phyloP scores from a whole-genome alignment of 2,888 invertebrate species.

The Oasisia sp. region DNA sequence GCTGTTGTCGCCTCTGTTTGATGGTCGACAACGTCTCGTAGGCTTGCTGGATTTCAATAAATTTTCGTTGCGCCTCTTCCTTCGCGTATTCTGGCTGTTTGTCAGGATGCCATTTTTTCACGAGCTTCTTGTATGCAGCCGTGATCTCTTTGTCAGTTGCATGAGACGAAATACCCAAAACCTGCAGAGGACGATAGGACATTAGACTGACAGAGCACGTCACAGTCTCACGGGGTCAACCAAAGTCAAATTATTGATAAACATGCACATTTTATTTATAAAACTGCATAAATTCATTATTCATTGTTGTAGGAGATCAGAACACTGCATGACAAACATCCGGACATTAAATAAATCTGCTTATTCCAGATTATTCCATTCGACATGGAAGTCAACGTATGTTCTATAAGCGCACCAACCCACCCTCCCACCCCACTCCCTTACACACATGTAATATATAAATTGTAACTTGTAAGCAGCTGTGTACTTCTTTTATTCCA shows the following conservation, averaged over 20 bases:
- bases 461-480: too few species aligned
- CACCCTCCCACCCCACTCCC: too few species aligned
- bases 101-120: slow-evolving; percentile 90
- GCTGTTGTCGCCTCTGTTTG: neutral
- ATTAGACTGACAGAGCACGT: neutral
- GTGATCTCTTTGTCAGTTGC: slow-evolving; percentile 89
- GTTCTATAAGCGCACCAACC: too few species aligned
- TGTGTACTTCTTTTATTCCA: too few species aligned
- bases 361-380: too few species aligned
- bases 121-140: slow-evolving; percentile 81
- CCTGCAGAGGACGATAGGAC: slow-evolving; percentile 65
- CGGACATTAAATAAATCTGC: too few species aligned
- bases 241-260: neutral
- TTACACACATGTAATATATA: too few species aligned
- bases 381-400: too few species aligned
- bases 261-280: neutral
- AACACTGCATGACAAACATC: too few species aligned
- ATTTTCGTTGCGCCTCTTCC: slow-evolving; percentile 81
- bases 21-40: slow-evolving; percentile 72
- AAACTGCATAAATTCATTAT: too few species aligned
- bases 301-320: slow-evolving; percentile 24
- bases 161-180: slow-evolving; percentile 80
- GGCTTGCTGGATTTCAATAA: slow-evolving; percentile 93
- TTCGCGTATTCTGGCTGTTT: slow-evolving; percentile 76
- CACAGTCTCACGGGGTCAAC: neutral